phyloP scores from a whole-genome alignment of 2,888 invertebrate genomes.

The Xanthia togata region DNA sequence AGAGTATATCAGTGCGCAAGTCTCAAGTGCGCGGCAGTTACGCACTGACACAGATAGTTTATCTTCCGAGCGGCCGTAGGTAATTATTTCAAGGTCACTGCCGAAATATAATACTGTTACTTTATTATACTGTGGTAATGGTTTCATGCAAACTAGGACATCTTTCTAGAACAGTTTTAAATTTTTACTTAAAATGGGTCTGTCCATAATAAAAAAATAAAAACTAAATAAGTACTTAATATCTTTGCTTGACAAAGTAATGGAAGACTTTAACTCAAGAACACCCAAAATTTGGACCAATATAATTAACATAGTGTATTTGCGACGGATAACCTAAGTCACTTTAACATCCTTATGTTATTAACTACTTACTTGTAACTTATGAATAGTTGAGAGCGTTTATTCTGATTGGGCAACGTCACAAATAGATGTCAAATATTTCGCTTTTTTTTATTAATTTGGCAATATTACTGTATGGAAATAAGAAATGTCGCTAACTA shows the following conservation, averaged over 20 bases:
- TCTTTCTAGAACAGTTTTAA: not conserved
- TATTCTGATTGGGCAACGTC: too few relatives aligned
- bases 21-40: too few relatives aligned
- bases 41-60: too few relatives aligned
- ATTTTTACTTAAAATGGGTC: not conserved
- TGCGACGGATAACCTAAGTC: conserved; percentile 35
- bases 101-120: too few relatives aligned
- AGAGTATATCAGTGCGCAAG: too few relatives aligned
- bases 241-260: conserved; percentile 34
- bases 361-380: conserved; percentile 61
- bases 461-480: too few relatives aligned
- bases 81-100: too few relatives aligned
- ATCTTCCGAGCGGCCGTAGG: too few relatives aligned
- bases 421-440: too few relatives aligned
- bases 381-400: not conserved
- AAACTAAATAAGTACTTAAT: conserved; percentile 20
- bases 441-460: too few relatives aligned
- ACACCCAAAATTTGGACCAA: conserved; percentile 14
- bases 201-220: not conserved
- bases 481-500: too few relatives aligned
- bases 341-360: conserved; percentile 51
- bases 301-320: conserved; percentile 20
- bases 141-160: not conserved
- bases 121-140: not conserved
- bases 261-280: conserved; percentile 56